phyloP scores from a whole-genome alignment of 1,140 invertebrate species.

The Pachypeltis micranthus region DNA sequence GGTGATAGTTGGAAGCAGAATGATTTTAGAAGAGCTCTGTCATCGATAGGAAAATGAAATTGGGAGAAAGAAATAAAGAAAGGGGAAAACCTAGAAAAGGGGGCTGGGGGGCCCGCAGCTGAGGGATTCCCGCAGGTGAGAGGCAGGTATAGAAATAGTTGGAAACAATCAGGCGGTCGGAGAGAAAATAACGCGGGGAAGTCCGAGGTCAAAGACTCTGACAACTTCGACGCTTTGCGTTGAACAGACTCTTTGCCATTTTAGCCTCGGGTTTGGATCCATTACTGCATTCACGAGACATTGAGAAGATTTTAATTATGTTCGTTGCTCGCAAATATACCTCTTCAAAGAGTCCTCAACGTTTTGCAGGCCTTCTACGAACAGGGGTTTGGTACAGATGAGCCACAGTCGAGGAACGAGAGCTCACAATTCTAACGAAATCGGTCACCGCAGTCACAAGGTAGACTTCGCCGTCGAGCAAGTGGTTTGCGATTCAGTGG shows the following conservation, averaged over 20 bases:
- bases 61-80: no score
- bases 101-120: no score
- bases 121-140: no score
- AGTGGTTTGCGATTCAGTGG: slow-evolving; percentile 46
- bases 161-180: no score
- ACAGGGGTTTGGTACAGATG: slow-evolving; percentile 3
- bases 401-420: background rate
- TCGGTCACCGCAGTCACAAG: slow-evolving; percentile 20
- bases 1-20: no score
- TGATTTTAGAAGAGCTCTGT: no score
- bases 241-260: background rate
- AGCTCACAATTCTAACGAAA: slow-evolving; percentile 13
- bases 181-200: background rate
- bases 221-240: background rate
- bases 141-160: no score
- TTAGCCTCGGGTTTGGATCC: background rate
- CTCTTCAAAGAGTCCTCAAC: no score
- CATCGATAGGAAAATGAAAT: no score
- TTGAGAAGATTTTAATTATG: background rate
- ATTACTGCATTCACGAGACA: no score
- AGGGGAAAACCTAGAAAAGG: no score
- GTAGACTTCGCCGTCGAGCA: slow-evolving; percentile 41
- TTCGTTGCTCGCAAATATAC: background rate
- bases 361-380: background rate
- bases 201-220: background rate